phyloP scores from a whole-genome alignment of 2,888 invertebrate genomes.

The Watsonalla binaria region DNA sequence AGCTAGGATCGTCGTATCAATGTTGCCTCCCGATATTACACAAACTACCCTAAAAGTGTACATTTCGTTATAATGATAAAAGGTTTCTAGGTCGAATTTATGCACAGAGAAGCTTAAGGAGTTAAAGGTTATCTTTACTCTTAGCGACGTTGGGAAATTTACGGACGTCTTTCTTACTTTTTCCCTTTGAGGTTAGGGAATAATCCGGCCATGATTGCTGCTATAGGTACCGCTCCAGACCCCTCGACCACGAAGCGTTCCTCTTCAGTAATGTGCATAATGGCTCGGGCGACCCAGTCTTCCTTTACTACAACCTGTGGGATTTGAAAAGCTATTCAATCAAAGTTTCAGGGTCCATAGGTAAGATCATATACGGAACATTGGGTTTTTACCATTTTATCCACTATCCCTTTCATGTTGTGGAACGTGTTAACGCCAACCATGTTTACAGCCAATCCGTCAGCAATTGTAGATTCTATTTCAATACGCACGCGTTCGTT shows the following conservation, averaged over 20 bases:
- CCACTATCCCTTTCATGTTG: constrained; percentile 54
- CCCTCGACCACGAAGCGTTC: constrained; percentile 95
- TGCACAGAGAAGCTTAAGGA: too few relatives aligned
- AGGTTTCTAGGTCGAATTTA: too few relatives aligned
- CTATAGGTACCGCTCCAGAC: constrained; percentile 88
- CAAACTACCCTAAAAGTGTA: constrained; percentile 84
- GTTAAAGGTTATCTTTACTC: too few relatives aligned
- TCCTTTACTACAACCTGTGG: constrained; percentile 86
- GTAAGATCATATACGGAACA: too few relatives aligned
- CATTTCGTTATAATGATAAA: neutral
- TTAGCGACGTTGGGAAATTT: too few relatives aligned
- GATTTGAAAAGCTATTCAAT: constrained; percentile 3
- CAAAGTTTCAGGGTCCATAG: neutral
- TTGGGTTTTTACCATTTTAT: constrained; percentile 63
- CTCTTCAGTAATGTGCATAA: constrained; percentile 86
- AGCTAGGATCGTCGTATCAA: constrained; percentile 92
- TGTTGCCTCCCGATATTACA: constrained; percentile 91
- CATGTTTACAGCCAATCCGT: constrained; percentile 81
- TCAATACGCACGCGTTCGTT: constrained; percentile 84
- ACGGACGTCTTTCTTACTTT: constrained; percentile 73
- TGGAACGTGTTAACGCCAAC: constrained; percentile 66
- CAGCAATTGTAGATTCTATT: constrained; percentile 86
- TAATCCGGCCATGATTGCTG: constrained; percentile 88
- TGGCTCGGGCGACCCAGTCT: constrained; percentile 90
- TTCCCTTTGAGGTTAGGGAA: constrained; percentile 90